phyloP scores from a whole-genome alignment of 2,797 vertebrate species.

The Brotula barbata region DNA sequence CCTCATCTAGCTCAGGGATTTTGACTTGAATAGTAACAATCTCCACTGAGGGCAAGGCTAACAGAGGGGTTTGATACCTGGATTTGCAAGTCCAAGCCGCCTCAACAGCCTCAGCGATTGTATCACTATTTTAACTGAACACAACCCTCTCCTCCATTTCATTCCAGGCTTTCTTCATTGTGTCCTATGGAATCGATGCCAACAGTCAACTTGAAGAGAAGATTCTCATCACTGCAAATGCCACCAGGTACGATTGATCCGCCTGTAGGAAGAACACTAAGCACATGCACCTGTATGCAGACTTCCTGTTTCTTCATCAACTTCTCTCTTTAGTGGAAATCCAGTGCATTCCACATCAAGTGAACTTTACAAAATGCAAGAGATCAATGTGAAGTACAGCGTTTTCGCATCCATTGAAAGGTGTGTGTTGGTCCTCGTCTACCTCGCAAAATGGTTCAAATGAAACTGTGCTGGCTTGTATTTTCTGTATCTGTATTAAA shows the following conservation, averaged over 20 bases:
- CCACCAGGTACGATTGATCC: constrained; percentile 76
- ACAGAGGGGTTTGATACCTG: too few relatives aligned
- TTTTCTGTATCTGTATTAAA: too few relatives aligned
- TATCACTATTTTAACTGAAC: not conserved
- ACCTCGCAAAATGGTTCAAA: too few relatives aligned
- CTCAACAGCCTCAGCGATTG: too few relatives aligned
- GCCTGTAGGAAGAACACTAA: not conserved
- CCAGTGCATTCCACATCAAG: constrained; percentile 34
- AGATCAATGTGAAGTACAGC: constrained; percentile 81
- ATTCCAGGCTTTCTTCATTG: constrained; percentile 73
- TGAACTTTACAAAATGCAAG: constrained; percentile 49
- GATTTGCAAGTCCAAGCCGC: too few relatives aligned
- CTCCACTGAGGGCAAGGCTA: too few relatives aligned
- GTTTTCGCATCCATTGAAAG: constrained; percentile 75
- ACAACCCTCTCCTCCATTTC: not conserved
- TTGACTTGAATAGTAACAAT: too few relatives aligned
- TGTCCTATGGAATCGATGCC: constrained; percentile 78
- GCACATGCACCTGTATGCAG: not conserved
- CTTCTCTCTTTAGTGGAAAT: constrained; percentile 75
- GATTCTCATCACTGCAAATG: constrained; percentile 75
- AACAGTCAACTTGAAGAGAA: constrained; percentile 64
- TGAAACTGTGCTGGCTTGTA: too few relatives aligned
- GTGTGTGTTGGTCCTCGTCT: constrained; percentile 37
- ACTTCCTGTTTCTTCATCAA: too few relatives aligned
- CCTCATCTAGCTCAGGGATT: too few relatives aligned